These are phyloP conservation scores for Ailurus styani DNA, from an alignment of 2,113 vertebrate genomes.

Conservation along the genomic window DNA sequence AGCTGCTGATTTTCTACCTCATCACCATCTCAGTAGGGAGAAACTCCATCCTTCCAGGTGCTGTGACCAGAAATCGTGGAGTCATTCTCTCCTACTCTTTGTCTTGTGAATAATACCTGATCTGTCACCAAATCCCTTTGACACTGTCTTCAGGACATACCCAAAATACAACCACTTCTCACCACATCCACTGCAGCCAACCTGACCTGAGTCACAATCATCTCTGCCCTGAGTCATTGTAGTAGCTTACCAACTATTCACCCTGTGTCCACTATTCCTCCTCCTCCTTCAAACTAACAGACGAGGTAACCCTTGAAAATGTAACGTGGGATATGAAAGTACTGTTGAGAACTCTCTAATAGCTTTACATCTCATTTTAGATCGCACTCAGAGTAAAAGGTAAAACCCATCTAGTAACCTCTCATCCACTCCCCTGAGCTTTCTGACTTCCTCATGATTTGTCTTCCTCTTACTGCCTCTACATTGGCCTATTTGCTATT, in stretches of 20 bases:
- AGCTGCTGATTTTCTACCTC: not conserved
- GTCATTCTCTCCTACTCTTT: not conserved
- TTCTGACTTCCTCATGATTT: not conserved
- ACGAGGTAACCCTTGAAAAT: not conserved
- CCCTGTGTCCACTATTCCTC: not conserved
- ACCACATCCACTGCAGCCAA: not conserved
- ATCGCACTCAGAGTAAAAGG: not conserved
- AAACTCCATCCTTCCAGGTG: not conserved
- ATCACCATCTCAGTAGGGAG: not conserved
- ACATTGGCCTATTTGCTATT: not conserved
- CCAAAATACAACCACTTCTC: not conserved
- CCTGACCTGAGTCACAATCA: not conserved
- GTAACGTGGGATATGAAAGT: not conserved
- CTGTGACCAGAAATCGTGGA: not conserved
- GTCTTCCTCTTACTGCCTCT: not conserved
- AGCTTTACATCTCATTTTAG: not conserved
- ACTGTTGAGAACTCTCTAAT: not conserved
- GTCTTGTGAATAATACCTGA: not conserved
- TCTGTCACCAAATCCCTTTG: not conserved
- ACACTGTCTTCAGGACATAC: not conserved
- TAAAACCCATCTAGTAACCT: not conserved
- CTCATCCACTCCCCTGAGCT: not conserved
- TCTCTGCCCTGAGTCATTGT: not conserved
- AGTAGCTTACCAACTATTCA: not conserved
- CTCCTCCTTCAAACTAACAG: not conserved